Base-by-base conservation (phyloP, 2,797 vertebrate genomes). In the Enoplosus armatus region DNA sequence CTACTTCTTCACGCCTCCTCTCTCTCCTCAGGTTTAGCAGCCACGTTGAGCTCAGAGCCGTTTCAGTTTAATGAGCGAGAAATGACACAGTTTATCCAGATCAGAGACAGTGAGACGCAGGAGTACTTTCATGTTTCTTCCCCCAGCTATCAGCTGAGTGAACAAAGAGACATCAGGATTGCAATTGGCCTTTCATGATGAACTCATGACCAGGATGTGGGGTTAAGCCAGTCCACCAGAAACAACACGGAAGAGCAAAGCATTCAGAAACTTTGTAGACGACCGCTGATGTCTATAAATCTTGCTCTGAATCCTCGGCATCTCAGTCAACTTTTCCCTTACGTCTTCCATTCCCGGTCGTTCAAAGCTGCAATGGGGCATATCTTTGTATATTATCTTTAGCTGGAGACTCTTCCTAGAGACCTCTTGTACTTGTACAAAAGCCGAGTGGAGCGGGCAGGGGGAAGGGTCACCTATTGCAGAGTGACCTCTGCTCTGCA, bases 401-500 rank as follows among this genome's bases (percentile, higher is more conserved):
- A 70, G 68, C 65, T 82, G 56, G 73, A 87, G 73, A 70, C 78
- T 89, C 63, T 81, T 88, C 74, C 60, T 82, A 29, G 74, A 81
- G 67, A 78, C 84, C 86, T 84, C 92, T 92, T 82, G 77, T 76
- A 83, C 84, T 85, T 86, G 80, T 85, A 85, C 86, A 91, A 90
- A 92, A 89, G 81, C 63, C 20, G 59, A 82, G 71, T 50, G 60
- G 72, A 77, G 41, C 55, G 1, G 55, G 69, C 48, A 18, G 20
- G 80, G 93, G 77, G 73, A 74, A 88, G 85, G 93, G 92, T 91
- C 91, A 89, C 58, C 89, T 92, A 86, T 81, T 87, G 86, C 84
- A 66, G 79, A 26, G 75, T 91, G 93, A 94, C 93, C 93, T 91
- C 85, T 93, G 91, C 90, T 91, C 93, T 68, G 51, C 73, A 5